A percentile compares a stretch with the other conserved stretches of the same genome.
phyloP scores from a whole-genome alignment of 1,140 invertebrate species.

The Anastatus disparis region DNA sequence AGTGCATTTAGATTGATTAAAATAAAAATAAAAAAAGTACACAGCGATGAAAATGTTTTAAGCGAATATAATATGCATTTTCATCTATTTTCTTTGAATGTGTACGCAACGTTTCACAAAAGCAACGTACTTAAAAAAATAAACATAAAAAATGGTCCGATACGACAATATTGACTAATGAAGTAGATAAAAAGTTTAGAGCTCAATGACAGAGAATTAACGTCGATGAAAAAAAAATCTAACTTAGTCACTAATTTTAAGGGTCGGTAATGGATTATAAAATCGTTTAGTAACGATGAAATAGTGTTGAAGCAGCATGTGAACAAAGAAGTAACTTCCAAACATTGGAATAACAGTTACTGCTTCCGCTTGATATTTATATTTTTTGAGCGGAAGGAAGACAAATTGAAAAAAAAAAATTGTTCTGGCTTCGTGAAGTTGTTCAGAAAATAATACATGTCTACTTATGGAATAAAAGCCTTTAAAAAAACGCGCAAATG shows the following conservation, averaged over 20 bases:
- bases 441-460: slow-evolving; percentile 39
- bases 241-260: slow-evolving; percentile 64
- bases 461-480: slow-evolving; percentile 39
- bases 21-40: slow-evolving; percentile 43
- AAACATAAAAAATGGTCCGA: slow-evolving; percentile 46
- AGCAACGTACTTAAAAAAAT: slow-evolving; percentile 26
- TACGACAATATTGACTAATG: slow-evolving; percentile 58
- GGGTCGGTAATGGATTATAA: slow-evolving; percentile 41
- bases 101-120: no score
- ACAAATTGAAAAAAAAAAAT: slow-evolving; percentile 47
- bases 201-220: slow-evolving; percentile 44
- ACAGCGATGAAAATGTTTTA: no score
- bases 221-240: slow-evolving; percentile 41
- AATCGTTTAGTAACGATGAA: slow-evolving; percentile 30
- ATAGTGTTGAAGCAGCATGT: slow-evolving; percentile 15
- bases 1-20: slow-evolving; percentile 47
- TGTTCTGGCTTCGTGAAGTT: slow-evolving; percentile 46
- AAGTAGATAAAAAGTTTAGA: slow-evolving; percentile 32
- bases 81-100: no score
- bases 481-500: slow-evolving; percentile 36
- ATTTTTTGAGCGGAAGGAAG: slow-evolving; percentile 56
- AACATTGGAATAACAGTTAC: slow-evolving; percentile 45
- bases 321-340: slow-evolving; percentile 31
- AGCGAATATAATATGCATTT: no score
- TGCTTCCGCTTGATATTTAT: slow-evolving; percentile 64